phyloP scores from a whole-genome alignment of 1,140 invertebrate species.

The Leptopilina clavipes region DNA sequence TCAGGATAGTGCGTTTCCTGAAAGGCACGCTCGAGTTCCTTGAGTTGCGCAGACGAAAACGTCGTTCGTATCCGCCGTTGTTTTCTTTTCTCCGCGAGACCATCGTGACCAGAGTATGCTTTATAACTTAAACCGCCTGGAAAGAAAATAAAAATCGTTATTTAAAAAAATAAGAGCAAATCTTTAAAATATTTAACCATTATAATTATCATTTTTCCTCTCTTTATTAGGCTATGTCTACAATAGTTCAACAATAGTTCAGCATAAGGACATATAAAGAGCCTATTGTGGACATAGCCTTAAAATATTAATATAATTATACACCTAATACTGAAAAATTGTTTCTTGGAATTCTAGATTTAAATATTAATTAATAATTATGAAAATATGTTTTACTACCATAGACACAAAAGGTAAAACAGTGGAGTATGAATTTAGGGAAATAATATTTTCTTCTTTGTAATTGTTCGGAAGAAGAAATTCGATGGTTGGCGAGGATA shows the following conservation, averaged over 20 bases:
- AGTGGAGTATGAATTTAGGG: neutral
- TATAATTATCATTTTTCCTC: too few relatives aligned
- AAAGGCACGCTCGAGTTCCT: conserved; percentile 97
- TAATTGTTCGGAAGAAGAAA: conserved; percentile 26
- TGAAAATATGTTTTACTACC: too few relatives aligned
- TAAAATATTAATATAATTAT: too few relatives aligned
- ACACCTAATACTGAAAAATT: too few relatives aligned
- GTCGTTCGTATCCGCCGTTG: conserved; percentile 96
- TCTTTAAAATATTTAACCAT: too few relatives aligned
- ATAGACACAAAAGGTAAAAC: too few relatives aligned
- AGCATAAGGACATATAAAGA: too few relatives aligned
- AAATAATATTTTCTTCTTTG: conserved; percentile 13
- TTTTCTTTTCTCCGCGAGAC: conserved; percentile 92
- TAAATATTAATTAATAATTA: too few relatives aligned
- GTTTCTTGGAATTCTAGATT: too few relatives aligned
- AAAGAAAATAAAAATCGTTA: conserved; percentile 55
- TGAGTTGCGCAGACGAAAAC: conserved; percentile 96
- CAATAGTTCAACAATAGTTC: too few relatives aligned
- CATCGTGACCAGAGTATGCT: conserved; percentile 89
- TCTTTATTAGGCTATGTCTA: too few relatives aligned
- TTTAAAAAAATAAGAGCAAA: neutral
- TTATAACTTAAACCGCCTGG: conserved; percentile 89
- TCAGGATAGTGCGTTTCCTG: conserved; percentile 99
- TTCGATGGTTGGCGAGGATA: conserved; percentile 25
- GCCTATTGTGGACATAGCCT: too few relatives aligned